These are phyloP conservation scores for Pristionchus pacificus DNA, from an alignment of 1,140 invertebrate species.

Conservation along the genomic window DNA sequence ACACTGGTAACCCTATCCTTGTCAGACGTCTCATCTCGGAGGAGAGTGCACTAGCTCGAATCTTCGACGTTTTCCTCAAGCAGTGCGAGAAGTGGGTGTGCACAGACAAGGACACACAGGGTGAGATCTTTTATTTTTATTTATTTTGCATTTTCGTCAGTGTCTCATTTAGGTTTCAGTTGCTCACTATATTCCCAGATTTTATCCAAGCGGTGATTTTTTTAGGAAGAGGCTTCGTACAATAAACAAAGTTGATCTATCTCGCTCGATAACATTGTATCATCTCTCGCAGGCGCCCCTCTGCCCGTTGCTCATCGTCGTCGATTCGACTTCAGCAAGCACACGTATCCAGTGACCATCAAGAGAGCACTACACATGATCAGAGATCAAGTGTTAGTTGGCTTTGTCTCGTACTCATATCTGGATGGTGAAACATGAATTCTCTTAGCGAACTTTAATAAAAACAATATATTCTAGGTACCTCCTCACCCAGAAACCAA, in stretches of 20 bases:
- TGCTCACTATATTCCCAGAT: no score
- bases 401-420: neutral
- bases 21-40: constrained; percentile 40
- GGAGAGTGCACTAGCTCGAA: constrained; percentile 38
- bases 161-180: neutral
- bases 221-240: no score
- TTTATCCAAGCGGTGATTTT: no score
- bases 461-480: neutral
- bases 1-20: no score
- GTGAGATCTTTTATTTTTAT: neutral
- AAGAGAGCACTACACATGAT: constrained; percentile 68
- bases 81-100: neutral
- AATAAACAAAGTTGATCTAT: constrained; percentile 7
- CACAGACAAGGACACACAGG: neutral
- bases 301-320: constrained; percentile 26
- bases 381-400: constrained; percentile 43
- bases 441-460: neutral
- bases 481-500: neutral
- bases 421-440: no score
- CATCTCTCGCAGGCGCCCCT: constrained; percentile 10
- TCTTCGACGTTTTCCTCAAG: constrained; percentile 31
- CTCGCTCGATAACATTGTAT: constrained; percentile 7
- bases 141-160: neutral
- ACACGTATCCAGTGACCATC: constrained; percentile 61
- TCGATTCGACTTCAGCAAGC: constrained; percentile 35